These are phyloP conservation scores for Drosophila anomalata DNA, from an alignment of 2,888 invertebrate species.

Conservation along the genomic window DNA sequence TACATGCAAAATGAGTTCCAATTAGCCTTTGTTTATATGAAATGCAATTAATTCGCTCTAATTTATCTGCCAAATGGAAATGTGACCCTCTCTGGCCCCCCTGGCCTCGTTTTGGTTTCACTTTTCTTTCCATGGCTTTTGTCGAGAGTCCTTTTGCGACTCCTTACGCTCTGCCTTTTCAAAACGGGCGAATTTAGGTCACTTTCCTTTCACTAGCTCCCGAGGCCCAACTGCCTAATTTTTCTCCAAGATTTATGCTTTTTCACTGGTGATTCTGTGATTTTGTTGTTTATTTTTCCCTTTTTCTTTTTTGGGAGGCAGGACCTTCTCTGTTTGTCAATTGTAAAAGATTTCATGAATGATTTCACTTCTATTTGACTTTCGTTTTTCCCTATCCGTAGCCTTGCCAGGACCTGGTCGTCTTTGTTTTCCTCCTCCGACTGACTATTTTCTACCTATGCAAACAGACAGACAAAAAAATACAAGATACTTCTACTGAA, in stretches of 20 bases:
- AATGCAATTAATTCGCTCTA: constrained; percentile 78
- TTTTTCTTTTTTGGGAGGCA: constrained; percentile 15
- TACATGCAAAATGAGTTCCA: constrained; percentile 78
- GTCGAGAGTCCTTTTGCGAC: constrained; percentile 22
- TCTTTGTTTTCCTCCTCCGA: constrained; percentile 21
- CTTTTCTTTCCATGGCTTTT: constrained; percentile 24
- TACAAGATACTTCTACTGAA: not conserved
- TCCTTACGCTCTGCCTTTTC: constrained; percentile 58
- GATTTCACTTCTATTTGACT: constrained; percentile 74
- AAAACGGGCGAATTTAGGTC: constrained; percentile 62
- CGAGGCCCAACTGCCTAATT: constrained; percentile 22
- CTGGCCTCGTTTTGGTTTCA: constrained; percentile 30
- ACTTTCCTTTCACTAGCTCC: constrained; percentile 34
- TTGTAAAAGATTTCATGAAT: constrained; percentile 77
- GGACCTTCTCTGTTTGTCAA: constrained; percentile 52
- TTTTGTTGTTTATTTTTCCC: constrained; percentile 5
- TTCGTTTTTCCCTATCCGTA: constrained; percentile 40
- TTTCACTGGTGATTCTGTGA: constrained; percentile 10
- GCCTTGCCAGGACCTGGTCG: constrained; percentile 9
- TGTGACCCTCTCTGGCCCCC: constrained; percentile 39
- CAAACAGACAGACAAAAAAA: constrained; percentile 18
- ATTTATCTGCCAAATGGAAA: constrained; percentile 65
- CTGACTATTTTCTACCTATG: constrained; percentile 41
- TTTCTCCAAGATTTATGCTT: constrained; percentile 58
- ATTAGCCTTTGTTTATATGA: constrained; percentile 74